Percentiles rank a stretch among this genome's conserved stretches.
Conservation (phyloP, 2,888 invertebrate species). For the Lottia gigantea region DNA sequence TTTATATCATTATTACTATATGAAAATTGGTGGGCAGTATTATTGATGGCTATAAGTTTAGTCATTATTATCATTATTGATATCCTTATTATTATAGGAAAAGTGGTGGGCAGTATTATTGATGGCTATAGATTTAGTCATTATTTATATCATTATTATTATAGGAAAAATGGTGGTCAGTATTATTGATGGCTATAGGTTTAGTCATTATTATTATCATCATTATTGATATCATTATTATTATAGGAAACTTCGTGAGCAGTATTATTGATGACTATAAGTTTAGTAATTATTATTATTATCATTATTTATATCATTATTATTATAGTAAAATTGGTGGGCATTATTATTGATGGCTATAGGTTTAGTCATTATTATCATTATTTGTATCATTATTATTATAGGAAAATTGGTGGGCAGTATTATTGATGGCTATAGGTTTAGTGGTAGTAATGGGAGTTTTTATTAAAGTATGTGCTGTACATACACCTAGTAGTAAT, state of each 20-base stretch:
- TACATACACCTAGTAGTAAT: slow-evolving; percentile 98
- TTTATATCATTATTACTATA: slow-evolving; percentile 29
- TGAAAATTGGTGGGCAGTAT: slow-evolving; percentile 74
- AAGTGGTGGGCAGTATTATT: slow-evolving; percentile 78
- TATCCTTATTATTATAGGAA: slow-evolving; percentile 41
- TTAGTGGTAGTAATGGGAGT: slow-evolving; percentile 96
- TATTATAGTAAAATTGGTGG: slow-evolving; percentile 66
- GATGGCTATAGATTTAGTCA: slow-evolving; percentile 90
- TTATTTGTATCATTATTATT: slow-evolving; percentile 14
- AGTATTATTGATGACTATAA: slow-evolving; percentile 90
- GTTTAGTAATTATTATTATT: too few relatives aligned
- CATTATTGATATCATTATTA: background rate
- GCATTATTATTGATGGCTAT: slow-evolving; percentile 89
- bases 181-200: slow-evolving; percentile 88
- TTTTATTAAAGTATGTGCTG: slow-evolving; percentile 99
- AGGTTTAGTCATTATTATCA: too few relatives aligned
- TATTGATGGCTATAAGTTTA: slow-evolving; percentile 89
- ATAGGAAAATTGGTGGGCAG: slow-evolving; percentile 71
- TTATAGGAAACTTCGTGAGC: slow-evolving; percentile 67
- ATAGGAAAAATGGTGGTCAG: slow-evolving; percentile 71
- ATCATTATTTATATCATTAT: background rate
- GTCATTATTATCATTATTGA: too few relatives aligned
- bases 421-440: slow-evolving; percentile 88
- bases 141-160: slow-evolving; percentile 14
- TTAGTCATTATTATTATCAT: too few relatives aligned